Evolutionary conservation across 2,113 vertebrate genomes (phyloP).

Genomic region (Hemicordylus capensis): DNA sequence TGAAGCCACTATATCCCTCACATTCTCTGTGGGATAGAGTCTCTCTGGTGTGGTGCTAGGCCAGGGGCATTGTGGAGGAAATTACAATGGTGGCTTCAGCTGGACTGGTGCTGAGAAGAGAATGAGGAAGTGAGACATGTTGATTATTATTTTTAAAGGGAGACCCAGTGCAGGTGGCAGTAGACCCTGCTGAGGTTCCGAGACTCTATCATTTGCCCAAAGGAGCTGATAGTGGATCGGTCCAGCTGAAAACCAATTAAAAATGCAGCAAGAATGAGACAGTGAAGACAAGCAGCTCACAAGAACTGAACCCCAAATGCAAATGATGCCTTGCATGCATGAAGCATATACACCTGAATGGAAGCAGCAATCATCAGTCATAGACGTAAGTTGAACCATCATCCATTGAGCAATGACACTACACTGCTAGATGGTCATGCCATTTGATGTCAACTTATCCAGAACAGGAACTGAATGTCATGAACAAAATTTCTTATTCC

Average conservation of each 20-base stretch:
- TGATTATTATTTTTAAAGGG: no score
- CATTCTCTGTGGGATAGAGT: no score
- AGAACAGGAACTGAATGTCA: slow-evolving; percentile 22
- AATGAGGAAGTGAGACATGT: no score
- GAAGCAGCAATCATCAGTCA: background rate
- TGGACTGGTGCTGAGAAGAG: no score
- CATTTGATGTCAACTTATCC: slow-evolving; percentile 11
- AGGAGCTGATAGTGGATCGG: background rate
- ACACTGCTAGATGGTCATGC: background rate
- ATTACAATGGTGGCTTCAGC: no score
- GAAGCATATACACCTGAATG: background rate
- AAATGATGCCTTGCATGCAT: background rate
- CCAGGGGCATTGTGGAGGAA: no score
- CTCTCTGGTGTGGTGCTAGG: no score
- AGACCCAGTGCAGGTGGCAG: no score
- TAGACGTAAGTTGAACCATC: background rate
- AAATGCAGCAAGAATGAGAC: background rate
- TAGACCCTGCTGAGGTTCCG: no score
- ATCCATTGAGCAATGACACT: background rate
- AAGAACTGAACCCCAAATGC: background rate
- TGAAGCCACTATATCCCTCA: no score
- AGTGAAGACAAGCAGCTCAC: background rate
- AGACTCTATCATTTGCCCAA: no score
- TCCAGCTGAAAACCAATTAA: background rate
- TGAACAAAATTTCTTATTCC: slow-evolving; percentile 28